These are phyloP conservation scores for Enteromius mattozi DNA, from an alignment of 2,797 vertebrate species.

Conservation along the genomic window DNA sequence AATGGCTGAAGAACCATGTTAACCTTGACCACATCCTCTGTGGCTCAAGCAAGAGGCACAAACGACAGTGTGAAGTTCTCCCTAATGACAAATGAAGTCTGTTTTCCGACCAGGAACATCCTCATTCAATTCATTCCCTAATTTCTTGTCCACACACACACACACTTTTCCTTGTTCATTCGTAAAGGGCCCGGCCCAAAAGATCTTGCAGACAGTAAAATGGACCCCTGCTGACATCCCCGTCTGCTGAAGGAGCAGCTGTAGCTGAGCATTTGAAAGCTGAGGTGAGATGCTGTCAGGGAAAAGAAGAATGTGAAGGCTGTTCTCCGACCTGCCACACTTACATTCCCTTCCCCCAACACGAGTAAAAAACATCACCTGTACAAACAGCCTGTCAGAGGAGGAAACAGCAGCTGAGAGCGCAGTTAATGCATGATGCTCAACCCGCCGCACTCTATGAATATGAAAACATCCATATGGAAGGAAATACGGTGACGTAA, in stretches of 20 bases:
- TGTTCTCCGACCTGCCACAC: conserved; percentile 35
- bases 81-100: neutral
- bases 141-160: conserved; percentile 28
- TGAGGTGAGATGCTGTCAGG: conserved; percentile 58
- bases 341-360: conserved; percentile 24
- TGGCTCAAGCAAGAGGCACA: neutral
- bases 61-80: neutral
- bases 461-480: neutral
- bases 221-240: conserved; percentile 11
- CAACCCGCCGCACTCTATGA: conserved; percentile 1
- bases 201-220: conserved; percentile 32
- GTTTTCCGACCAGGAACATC: conserved; percentile 9
- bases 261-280: conserved; percentile 40
- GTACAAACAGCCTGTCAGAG: conserved; percentile 61
- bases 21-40: neutral
- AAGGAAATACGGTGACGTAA: conserved; percentile 1
- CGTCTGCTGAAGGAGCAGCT: conserved; percentile 5
- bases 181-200: conserved; percentile 2
- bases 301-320: conserved; percentile 62
- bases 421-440: neutral
- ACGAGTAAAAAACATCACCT: conserved; percentile 62
- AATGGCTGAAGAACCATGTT: neutral
- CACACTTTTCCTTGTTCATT: neutral
- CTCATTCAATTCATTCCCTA: neutral
- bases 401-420: conserved; percentile 20